Base-by-base conservation (phyloP, 2,888 invertebrate genomes). In the Eupithecia subumbrata region DNA sequence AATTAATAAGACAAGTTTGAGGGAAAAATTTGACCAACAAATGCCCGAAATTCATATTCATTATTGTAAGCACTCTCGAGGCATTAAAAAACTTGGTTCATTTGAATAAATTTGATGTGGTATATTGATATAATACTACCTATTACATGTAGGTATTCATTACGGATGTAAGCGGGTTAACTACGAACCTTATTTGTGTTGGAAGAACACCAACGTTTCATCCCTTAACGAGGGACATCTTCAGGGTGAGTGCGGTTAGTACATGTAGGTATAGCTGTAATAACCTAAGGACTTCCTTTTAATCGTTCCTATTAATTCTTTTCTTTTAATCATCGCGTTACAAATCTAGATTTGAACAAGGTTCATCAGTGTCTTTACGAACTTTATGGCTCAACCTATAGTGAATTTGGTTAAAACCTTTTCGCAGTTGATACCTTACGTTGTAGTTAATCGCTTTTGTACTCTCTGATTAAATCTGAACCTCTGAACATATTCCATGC, bases 1-100 rank as follows among this genome's bases (percentile, higher is more conserved):
- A 82, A 86, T 87, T 86, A 86, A 88, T 86, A 86, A 84, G 83
- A 83, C 85, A 85, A 86, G 82, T 87, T 84, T 82, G 77, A 69
- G 78, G 76, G 79, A 82, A 85, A 85, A 83, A 79, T 79, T 70
- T 77, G 79, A 76, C 80, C 79, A 78, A 79, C 77, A 74, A 79
- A 77, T 68, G 73, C 64, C 73, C 80, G 73, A 79, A 81, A 81
- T 74, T 76, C 70, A 73, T 80, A 77, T 78, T 79, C 71, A 69
- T 75, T 68, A 72, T 74, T 66, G 64, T 63, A 67, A 30, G 71
- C 22, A 48, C 63, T 69, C 71, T 52, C 48, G 60, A 40, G 22
- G 52, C 64, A 69, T 69, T 69, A 68, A 63, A 63, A 30, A 40
- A 34, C 68, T n/a, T 56, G 30, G 60, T 11, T 71, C 60, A 48